Evolutionary conservation across 2,888 invertebrate species (phyloP).

Genomic region (Drosophila tripunctata): DNA sequence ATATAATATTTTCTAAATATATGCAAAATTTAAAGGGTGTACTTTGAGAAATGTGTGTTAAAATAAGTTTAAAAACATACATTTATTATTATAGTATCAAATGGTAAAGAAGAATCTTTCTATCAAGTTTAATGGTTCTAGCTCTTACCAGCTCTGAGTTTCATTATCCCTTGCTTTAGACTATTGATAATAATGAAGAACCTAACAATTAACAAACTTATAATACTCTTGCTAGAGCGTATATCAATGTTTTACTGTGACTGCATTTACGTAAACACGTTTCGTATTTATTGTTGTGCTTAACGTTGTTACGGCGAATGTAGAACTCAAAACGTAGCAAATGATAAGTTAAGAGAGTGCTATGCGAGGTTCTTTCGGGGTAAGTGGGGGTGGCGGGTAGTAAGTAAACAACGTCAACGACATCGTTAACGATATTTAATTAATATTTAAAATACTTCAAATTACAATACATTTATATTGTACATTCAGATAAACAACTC

Average conservation of each 20-base stretch:
- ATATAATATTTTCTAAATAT: too few species aligned
- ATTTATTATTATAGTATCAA: too few species aligned
- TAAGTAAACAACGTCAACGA: conserved; percentile 16
- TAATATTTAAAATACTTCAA: conserved; percentile 42
- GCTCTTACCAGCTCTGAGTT: too few species aligned
- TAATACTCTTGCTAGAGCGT: too few species aligned
- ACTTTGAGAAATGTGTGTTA: too few species aligned
- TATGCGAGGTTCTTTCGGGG: background rate
- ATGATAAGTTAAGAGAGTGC: conserved; percentile 32
- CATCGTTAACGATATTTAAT: conserved; percentile 36
- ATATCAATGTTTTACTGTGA: too few species aligned
- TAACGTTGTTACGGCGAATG: conserved; percentile 18
- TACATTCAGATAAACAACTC: conserved; percentile 13
- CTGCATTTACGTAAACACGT: conserved; percentile 5
- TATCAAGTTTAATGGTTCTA: background rate
- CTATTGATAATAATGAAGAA: too few species aligned
- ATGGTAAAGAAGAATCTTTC: too few species aligned
- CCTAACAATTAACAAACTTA: too few species aligned
- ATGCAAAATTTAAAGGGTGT: too few species aligned
- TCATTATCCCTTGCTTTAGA: too few species aligned
- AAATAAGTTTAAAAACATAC: too few species aligned
- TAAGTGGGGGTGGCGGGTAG: conserved; percentile 4
- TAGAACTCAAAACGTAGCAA: conserved; percentile 10
- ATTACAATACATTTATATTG: conserved; percentile 31
- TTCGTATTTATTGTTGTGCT: conserved; percentile 1